Evolutionary conservation across 2,113 vertebrate species (phyloP).

Genomic region (Paraplagusia blochii): DNA sequence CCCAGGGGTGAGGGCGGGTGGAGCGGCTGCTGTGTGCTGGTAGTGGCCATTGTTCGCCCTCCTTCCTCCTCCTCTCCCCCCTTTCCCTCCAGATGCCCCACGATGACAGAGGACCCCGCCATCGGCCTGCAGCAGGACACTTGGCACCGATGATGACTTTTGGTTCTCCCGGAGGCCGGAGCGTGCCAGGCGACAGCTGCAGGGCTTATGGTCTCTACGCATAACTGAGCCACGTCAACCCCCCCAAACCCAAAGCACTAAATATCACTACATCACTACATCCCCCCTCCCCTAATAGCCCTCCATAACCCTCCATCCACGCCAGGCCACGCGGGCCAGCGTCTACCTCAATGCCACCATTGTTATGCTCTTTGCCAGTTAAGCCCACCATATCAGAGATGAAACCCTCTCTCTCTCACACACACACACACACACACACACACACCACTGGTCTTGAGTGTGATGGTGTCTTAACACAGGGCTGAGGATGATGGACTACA

Average conservation of each 20-base stretch:
- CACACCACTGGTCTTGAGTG: slow-evolving; percentile 21
- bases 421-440: slow-evolving; percentile 22
- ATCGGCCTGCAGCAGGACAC: slow-evolving; percentile 71
- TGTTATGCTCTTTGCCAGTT: slow-evolving; percentile 52
- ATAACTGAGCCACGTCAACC: slow-evolving; percentile 42
- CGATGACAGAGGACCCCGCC: slow-evolving; percentile 56
- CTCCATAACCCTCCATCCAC: slow-evolving; percentile 53
- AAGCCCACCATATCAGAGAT: slow-evolving; percentile 55
- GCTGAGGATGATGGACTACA: slow-evolving; percentile 50
- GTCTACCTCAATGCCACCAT: slow-evolving; percentile 68
- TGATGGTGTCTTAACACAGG: slow-evolving; percentile 44
- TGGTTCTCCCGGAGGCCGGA: slow-evolving; percentile 79
- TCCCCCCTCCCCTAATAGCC: slow-evolving; percentile 32
- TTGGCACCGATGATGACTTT: slow-evolving; percentile 82
- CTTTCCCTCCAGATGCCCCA: slow-evolving; percentile 55
- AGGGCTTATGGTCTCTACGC: slow-evolving; percentile 67
- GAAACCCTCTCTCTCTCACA: slow-evolving; percentile 29
- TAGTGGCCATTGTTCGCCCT: not conserved
- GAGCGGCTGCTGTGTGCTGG: not conserved
- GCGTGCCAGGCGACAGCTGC: slow-evolving; percentile 88
- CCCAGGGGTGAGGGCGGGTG: slow-evolving; percentile 9
- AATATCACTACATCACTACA: slow-evolving; percentile 22
- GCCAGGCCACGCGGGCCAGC: slow-evolving; percentile 67
- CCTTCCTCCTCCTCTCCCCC: not conserved
- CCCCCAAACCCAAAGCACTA: slow-evolving; percentile 1